These are phyloP conservation scores for Peromyscus leucopus DNA, from an alignment of 2,113 vertebrate species.

Conservation along the genomic window DNA sequence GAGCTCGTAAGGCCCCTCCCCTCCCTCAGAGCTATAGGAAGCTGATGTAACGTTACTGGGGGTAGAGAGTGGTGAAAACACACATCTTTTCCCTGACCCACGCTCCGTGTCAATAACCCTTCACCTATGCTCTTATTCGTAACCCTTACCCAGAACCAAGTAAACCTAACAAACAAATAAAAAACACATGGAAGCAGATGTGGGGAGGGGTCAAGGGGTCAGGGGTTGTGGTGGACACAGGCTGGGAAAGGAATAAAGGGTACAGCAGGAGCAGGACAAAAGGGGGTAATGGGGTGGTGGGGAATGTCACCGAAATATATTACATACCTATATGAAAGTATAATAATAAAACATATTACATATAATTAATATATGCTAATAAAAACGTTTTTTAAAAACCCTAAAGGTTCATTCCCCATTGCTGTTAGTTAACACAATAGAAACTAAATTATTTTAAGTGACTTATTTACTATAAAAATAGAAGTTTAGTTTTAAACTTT, in stretches of 20 bases:
- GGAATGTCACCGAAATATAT: neutral
- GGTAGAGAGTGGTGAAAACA: too few relatives aligned
- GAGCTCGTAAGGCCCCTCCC: neutral
- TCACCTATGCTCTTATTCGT: neutral
- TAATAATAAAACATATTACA: neutral
- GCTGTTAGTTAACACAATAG: neutral
- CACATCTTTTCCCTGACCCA: neutral
- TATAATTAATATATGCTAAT: neutral
- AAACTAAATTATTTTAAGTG: slow-evolving; percentile 54
- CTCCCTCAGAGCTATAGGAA: neutral
- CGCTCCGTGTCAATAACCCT: neutral
- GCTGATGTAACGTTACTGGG: too few relatives aligned
- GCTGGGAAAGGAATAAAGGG: neutral
- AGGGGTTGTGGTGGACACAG: neutral
- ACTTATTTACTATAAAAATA: slow-evolving; percentile 56
- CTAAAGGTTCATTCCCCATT: slow-evolving; percentile 27
- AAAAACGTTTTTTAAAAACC: neutral
- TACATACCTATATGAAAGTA: neutral
- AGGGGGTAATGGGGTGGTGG: too few relatives aligned
- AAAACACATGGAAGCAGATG: neutral
- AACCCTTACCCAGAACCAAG: neutral
- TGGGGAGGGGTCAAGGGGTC: neutral
- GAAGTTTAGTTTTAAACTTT: slow-evolving; percentile 47
- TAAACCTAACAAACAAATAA: neutral
- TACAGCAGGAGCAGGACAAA: neutral